Evolutionary conservation across 2,888 invertebrate genomes (phyloP).

Genomic region (Scaptomyza flava): DNA sequence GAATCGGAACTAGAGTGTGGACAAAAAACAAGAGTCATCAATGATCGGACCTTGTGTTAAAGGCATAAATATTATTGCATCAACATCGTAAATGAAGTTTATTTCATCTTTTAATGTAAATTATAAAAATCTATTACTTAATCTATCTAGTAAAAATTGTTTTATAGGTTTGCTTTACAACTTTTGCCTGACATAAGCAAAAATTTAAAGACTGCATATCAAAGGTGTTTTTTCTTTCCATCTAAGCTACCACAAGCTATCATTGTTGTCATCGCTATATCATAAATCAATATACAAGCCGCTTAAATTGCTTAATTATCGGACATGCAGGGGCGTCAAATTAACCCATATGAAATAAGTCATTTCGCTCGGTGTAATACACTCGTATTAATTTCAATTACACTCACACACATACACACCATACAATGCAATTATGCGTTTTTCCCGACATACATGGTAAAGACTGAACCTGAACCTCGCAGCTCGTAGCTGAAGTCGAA

Average conservation of each 20-base stretch:
- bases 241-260: conserved; percentile 39
- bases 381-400: conserved; percentile 82
- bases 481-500: conserved; percentile 9
- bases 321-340: conserved; percentile 69
- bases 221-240: conserved; percentile 25
- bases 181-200: background rate
- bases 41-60: too few species aligned
- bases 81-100: background rate
- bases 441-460: conserved; percentile 17
- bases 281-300: conserved; percentile 78
- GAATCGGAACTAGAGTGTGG: background rate
- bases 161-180: background rate
- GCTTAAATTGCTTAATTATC: conserved; percentile 82
- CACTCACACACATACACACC: conserved; percentile 51
- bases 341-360: conserved; percentile 73
- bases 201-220: background rate
- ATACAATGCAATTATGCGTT: conserved; percentile 81
- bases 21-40: background rate
- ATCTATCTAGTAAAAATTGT: too few species aligned
- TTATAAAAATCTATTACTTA: background rate
- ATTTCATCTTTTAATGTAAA: background rate
- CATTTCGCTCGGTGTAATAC: conserved; percentile 71
- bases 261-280: conserved; percentile 49
- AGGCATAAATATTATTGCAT: too few species aligned
- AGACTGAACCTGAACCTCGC: conserved; percentile 34